Base-by-base conservation (phyloP, 1,140 invertebrate genomes). In the Drosophila nannoptera region DNA sequence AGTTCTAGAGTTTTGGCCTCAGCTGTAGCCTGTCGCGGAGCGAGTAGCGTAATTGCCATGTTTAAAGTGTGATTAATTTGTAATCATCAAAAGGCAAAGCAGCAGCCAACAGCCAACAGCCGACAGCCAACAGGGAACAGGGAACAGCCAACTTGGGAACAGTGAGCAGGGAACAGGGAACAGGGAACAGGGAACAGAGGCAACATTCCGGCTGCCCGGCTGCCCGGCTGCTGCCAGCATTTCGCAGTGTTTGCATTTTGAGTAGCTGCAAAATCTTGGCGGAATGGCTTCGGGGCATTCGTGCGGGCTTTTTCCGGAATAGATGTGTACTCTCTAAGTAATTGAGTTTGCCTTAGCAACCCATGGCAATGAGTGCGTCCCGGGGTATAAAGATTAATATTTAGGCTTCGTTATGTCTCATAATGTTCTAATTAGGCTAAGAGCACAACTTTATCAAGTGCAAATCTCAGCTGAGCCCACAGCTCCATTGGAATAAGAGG, bases 41-140 rank as follows among this genome's bases (percentile, higher is more conserved):
- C 49, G 48, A 49, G 54, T 14, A 58, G 69, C 77, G 82, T 86
- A 86, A 86, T 86, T 86, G 82, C 77, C 82, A 86, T 86, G 82
- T 86, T 86, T 86, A 86, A 86, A 86, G 82, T 86, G 82, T 86
- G 82, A 86, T 86, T 86, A 86, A 86, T 86, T 86, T 86, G 82
- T 87, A 87, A 86, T 86, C 82, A 86, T 86, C 80, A 83, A 80
- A 78, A 84, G 80, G 80, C 78, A 83, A 78, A 78, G 66, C 60
- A 75, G 61, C 60, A 56, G 60, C 54, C 56, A 69, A 69, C 59
- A 69, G 50, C 9, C 59, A 62, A 29, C 42, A 42, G 22, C 22
- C 22, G 3, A 22, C 22, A 22, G 22, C 1, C 1, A 22, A 22
- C 22, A 22, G 1, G 1, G 22, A 22, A 3, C 22, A 22, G 22